Evolutionary conservation across 2,797 vertebrate genomes (phyloP), one percentile per base, ranked within the genome.

Genomic region (Acanthopagrus latus): DNA sequence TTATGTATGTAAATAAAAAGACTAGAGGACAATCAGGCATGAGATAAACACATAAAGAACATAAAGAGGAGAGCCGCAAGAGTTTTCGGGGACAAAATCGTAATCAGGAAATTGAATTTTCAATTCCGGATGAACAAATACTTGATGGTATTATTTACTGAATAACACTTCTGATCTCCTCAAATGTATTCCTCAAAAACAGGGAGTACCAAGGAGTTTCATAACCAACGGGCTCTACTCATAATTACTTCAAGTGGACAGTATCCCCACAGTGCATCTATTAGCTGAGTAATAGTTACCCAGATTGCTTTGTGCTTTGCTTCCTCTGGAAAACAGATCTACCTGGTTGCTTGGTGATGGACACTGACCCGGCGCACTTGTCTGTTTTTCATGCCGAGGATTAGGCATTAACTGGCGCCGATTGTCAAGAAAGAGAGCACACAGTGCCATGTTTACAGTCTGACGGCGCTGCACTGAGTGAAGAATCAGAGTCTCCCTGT

Each of bases 291-390:
- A 50, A 55, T 66, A 52, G 74, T 56, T 62, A 66, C 29, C 47
- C 64, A 38, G 65, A 87, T 54, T 74, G 75, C 63, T 80, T 74
- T 85, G 69, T 80, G 77, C 59, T 82, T 73, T 69, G 64, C 44
- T 66, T 90, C 51, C 51, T 54, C 54, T 74, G 46, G 44, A 74
- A 67, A 83, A 78, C 68, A 80, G 38, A 55, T 80, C 56, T 38
- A 80, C 56, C 66, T 81, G 84, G 90, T 93, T 94, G 91, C 92
- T 83, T 86, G 82, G 92, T 23, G 80, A 93, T 87, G 78, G 73
- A 82, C 64, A 76, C 72, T 74, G 75, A 66, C 59, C 3, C 9
- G 64, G 63, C 8, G 1, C 58, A 83, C 85, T 89, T 88, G 87
- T 80, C 83, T 85, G 68, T 70, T 63, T 71, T 68, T 80, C 74